phyloP scores from a whole-genome alignment of 2,797 vertebrate genomes.

The Scolopax rusticola region DNA sequence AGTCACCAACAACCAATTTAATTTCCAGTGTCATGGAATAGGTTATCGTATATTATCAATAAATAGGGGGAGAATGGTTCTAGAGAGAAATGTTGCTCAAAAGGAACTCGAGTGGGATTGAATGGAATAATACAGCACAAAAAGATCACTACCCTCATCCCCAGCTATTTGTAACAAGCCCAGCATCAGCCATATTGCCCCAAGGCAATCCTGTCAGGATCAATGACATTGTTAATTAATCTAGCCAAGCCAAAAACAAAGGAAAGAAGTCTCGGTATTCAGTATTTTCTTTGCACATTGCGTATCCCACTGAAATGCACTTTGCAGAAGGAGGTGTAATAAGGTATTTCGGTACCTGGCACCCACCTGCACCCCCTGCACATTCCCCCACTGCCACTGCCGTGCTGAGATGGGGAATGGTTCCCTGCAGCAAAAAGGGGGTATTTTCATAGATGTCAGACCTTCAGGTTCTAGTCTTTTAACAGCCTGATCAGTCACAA shows the following conservation, averaged over 20 bases:
- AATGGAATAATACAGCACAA: slow-evolving; percentile 36
- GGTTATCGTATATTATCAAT: background rate
- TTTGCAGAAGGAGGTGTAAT: background rate
- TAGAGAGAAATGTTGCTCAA: background rate
- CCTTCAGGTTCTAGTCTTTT: background rate
- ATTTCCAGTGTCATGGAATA: background rate
- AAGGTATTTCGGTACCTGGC: background rate
- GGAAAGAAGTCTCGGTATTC: background rate
- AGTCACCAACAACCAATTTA: background rate
- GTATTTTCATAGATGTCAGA: background rate
- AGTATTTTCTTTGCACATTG: background rate
- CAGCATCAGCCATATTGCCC: background rate
- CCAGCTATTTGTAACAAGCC: slow-evolving; percentile 6
- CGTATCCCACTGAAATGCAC: background rate
- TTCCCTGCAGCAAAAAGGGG: background rate
- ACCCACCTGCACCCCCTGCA: background rate
- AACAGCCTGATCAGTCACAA: background rate
- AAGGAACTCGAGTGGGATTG: background rate
- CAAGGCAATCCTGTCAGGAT: slow-evolving; percentile 45
- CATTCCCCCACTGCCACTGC: background rate
- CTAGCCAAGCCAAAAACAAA: slow-evolving; percentile 1
- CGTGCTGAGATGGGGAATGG: fast-evolving
- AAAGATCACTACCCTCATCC: background rate
- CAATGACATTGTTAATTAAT: slow-evolving; percentile 50
- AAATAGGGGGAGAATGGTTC: background rate